Base-by-base conservation (phyloP, 2,797 vertebrate species). In the Tarsius wallacei region DNA sequence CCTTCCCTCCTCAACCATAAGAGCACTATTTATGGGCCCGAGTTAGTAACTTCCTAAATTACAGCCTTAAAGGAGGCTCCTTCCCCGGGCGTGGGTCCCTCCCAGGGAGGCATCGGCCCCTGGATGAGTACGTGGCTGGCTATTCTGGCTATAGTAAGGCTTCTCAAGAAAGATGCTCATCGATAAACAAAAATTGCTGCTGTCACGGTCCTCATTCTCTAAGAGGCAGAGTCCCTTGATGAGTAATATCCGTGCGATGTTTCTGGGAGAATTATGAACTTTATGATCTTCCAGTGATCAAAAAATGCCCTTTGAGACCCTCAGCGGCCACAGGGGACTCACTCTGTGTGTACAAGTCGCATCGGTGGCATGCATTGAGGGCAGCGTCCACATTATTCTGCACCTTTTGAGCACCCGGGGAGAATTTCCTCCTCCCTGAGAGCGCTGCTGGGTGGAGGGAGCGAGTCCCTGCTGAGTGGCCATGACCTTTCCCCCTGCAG, bases 401-500 rank as follows among this genome's bases (percentile, higher is more conserved):
- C 42, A 5, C 76, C 14, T 49, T 55, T 68, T 47, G 71, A 94
- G 74, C 82, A 26, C 42, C 15, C 61, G 2, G 0, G 7, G 42
- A 90, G 61, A 96, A 83, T 57, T 4, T 42, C 42, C 42, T 42
- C 42, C 42, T 42, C 42, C 42, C 42, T 42, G 42, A 42, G 42
- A 42, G 42, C 42, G 3, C 42, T 42, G 42, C 42, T 42, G 42
- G 42, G 42, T 42, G 42, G 42, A 42, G 42, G 42, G 42, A 42
- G 42, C 42, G 42, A 42, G 42, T 42, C 42, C 42, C 42, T 42
- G 42, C 42, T 42, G 42, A 42, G 42, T 42, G 42, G 42, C 42
- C 42, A 6, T 42, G 42, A 42, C 42, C 42, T 42, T 42, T 42
- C 42, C 42, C 42, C 42, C 7, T 42, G 0, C 98, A 99, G 99